These are phyloP conservation scores for Halcyon senegalensis DNA, from an alignment of 2,113 vertebrate species.

Conservation along the genomic window DNA sequence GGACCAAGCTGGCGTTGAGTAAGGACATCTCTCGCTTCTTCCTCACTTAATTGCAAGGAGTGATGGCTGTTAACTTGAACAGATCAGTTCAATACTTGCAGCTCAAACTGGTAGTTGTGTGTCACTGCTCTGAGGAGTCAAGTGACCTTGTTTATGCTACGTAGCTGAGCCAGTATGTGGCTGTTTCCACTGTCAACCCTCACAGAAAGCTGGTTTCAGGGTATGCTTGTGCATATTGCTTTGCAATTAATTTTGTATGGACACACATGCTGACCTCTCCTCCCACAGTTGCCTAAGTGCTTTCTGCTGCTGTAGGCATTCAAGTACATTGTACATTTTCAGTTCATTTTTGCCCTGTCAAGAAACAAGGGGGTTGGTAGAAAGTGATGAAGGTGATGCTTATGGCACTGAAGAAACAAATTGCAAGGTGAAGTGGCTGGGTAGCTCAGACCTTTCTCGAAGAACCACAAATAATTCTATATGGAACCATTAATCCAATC, in stretches of 20 bases:
- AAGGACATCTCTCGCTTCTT: neutral
- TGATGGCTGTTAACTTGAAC: neutral
- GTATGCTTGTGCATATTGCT: conserved; percentile 29
- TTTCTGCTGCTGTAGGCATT: neutral
- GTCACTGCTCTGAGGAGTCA: neutral
- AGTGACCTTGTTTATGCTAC: conserved; percentile 10
- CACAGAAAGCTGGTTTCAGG: neutral
- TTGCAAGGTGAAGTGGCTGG: neutral
- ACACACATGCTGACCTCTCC: neutral
- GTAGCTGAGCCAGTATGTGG: neutral
- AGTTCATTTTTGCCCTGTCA: neutral
- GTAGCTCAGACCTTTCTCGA: neutral
- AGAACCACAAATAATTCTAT: neutral
- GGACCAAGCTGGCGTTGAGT: neutral
- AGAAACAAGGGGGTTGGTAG: neutral
- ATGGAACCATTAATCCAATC: neutral
- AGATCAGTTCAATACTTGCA: accelerated
- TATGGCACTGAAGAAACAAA: neutral
- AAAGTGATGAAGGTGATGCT: neutral
- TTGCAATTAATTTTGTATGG: neutral
- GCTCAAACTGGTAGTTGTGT: neutral
- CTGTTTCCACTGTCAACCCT: conserved; percentile 7
- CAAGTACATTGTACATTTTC: accelerated
- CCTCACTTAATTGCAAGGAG: neutral
- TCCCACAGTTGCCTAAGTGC: neutral